Conservation (phyloP, 2,888 invertebrate species). For the Hoplodrina blanda region DNA sequence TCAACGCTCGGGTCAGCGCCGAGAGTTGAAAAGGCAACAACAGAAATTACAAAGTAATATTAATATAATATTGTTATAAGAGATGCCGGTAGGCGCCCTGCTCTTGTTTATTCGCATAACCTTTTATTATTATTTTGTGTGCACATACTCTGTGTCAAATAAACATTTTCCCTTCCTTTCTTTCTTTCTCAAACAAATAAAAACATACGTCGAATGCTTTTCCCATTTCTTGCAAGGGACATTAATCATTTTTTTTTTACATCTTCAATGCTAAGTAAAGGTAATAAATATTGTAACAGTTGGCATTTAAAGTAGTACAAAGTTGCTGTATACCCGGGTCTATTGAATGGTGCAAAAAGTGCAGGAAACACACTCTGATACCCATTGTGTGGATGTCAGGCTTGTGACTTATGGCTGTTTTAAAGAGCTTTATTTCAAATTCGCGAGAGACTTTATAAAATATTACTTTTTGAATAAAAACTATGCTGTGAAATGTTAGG, state of each 20-base stretch:
- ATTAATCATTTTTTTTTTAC: slow-evolving; percentile 31
- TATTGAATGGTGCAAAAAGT: slow-evolving; percentile 47
- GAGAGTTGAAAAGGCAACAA: too few species aligned
- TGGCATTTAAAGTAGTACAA: slow-evolving; percentile 53
- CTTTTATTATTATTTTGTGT: too few species aligned
- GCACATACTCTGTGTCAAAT: too few species aligned
- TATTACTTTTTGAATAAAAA: slow-evolving; percentile 43
- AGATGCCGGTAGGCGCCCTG: too few species aligned
- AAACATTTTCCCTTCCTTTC: too few species aligned
- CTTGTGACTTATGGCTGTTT: slow-evolving; percentile 51
- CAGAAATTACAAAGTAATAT: too few species aligned
- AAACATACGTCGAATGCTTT: slow-evolving; percentile 8
- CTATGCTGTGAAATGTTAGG: background rate
- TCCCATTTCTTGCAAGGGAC: background rate
- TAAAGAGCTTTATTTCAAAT: slow-evolving; percentile 64
- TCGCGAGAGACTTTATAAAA: slow-evolving; percentile 42
- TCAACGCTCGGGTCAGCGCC: too few species aligned
- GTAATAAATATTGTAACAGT: slow-evolving; percentile 63
- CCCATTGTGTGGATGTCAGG: slow-evolving; percentile 42
- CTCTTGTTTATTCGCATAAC: too few species aligned
- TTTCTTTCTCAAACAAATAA: slow-evolving; percentile 3
- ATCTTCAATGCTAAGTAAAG: slow-evolving; percentile 25
- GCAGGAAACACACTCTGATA: slow-evolving; percentile 29
- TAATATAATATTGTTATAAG: too few species aligned
- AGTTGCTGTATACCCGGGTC: slow-evolving; percentile 22